Evolutionary conservation across 2,797 vertebrate genomes (phyloP).

Genomic region (Gymnodraco acuticeps): DNA sequence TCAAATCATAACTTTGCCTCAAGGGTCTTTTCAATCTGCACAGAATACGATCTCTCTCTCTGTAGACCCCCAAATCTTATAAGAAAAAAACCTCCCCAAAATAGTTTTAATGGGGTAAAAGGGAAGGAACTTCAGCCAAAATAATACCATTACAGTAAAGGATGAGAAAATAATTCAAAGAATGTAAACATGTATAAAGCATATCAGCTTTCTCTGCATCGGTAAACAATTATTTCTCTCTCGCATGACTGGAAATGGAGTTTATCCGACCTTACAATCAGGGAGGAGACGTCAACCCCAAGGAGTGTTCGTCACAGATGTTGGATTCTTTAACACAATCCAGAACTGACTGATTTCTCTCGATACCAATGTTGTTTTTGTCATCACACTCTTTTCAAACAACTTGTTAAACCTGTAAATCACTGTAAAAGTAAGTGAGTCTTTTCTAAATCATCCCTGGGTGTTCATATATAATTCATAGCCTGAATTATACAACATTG

Average conservation of each 20-base stretch:
- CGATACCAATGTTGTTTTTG: neutral
- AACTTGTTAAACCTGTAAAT: conserved; percentile 1
- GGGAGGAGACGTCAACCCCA: conserved; percentile 21
- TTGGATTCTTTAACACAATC: conserved; percentile 4
- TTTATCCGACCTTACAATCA: conserved; percentile 30
- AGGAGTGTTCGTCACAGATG: conserved; percentile 5
- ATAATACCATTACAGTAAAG: neutral
- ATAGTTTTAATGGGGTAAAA: no score
- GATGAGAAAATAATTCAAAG: neutral
- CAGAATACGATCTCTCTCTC: neutral
- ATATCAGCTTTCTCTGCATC: neutral
- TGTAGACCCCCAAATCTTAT: neutral
- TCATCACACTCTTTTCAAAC: neutral
- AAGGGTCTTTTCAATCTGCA: neutral
- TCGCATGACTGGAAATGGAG: conserved; percentile 14
- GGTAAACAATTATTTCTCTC: conserved; percentile 17
- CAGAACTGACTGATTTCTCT: conserved; percentile 13
- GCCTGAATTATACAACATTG: no score
- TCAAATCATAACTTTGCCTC: neutral
- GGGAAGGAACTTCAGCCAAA: no score
- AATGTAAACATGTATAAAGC: neutral
- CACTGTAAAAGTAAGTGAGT: neutral
- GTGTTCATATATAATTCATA: neutral
- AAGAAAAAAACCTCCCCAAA: neutral
- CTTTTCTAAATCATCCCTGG: neutral